A percentile compares a stretch with the other conserved stretches of the same genome.
Conservation (phyloP, 2,888 invertebrate genomes). For the Agrotis puta region DNA sequence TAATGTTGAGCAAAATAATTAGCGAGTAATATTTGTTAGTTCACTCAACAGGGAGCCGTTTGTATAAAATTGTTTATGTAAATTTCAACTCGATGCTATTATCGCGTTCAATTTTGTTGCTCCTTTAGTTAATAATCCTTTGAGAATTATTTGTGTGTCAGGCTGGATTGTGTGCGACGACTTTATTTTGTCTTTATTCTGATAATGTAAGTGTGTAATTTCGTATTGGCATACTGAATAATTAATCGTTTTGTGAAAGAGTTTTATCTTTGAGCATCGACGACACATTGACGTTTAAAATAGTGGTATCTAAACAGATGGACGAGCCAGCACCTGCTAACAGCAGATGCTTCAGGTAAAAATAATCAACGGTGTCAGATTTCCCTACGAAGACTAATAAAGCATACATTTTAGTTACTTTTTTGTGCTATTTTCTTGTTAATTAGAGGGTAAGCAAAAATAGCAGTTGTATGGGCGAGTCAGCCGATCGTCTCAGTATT, state of each 20-base stretch:
- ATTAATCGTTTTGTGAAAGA: slow-evolving; percentile 31
- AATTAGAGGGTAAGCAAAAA: slow-evolving; percentile 49
- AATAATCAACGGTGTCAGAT: slow-evolving; percentile 61
- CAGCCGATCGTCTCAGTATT: slow-evolving; percentile 73
- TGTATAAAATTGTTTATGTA: slow-evolving; percentile 65
- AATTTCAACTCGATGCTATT: slow-evolving; percentile 60
- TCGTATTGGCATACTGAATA: slow-evolving; percentile 17
- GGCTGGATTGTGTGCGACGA: slow-evolving; percentile 39
- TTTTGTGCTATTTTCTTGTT: slow-evolving; percentile 55
- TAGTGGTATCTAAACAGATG: slow-evolving; percentile 51
- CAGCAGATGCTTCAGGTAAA: slow-evolving; percentile 57
- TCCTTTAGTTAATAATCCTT: slow-evolving; percentile 52
- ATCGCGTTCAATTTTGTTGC: slow-evolving; percentile 53
- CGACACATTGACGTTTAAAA: slow-evolving; percentile 44
- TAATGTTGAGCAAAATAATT: slow-evolving; percentile 78
- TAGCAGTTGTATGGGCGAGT: slow-evolving; percentile 55
- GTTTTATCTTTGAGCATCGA: slow-evolving; percentile 49
- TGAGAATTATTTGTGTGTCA: slow-evolving; percentile 51
- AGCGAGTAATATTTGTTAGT: slow-evolving; percentile 76
- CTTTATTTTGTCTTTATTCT: slow-evolving; percentile 54
- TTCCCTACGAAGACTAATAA: slow-evolving; percentile 46
- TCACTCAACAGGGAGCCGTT: slow-evolving; percentile 63
- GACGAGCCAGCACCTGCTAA: slow-evolving; percentile 59
- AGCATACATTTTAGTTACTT: slow-evolving; percentile 31
- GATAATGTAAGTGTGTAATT: slow-evolving; percentile 24